phyloP scores from a whole-genome alignment of 2,888 invertebrate species.

The Eilema depressum region DNA sequence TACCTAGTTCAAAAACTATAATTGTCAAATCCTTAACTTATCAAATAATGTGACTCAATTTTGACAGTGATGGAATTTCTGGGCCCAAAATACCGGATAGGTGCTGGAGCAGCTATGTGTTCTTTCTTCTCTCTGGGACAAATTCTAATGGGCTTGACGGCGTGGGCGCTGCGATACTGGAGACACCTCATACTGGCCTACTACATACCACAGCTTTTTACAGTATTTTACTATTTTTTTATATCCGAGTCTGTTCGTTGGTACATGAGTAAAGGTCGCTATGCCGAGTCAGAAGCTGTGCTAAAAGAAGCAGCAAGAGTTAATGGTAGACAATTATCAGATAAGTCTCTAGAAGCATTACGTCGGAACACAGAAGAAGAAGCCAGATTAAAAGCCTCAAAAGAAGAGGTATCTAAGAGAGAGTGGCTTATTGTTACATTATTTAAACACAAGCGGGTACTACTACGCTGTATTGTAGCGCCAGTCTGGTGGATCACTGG shows the following conservation, averaged over 20 bases:
- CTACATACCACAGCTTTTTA: slow-evolving; percentile 90
- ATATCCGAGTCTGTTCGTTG: slow-evolving; percentile 92
- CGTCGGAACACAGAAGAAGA: slow-evolving; percentile 63
- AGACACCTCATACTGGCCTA: slow-evolving; percentile 88
- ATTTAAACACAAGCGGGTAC: slow-evolving; percentile 64
- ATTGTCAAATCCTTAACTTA: background rate
- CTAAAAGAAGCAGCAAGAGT: slow-evolving; percentile 88
- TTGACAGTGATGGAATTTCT: slow-evolving; percentile 19
- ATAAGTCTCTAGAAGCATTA: slow-evolving; percentile 67
- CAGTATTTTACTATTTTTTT: slow-evolving; percentile 89
- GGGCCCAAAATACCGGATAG: slow-evolving; percentile 12
- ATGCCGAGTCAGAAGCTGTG: slow-evolving; percentile 88
- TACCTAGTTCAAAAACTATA: no score
- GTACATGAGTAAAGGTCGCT: slow-evolving; percentile 90
- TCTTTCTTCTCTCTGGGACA: slow-evolving; percentile 91
- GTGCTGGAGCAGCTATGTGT: slow-evolving; percentile 83
- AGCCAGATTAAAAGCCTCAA: slow-evolving; percentile 47
- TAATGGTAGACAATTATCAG: slow-evolving; percentile 80
- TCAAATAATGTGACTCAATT: background rate
- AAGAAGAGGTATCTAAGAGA: slow-evolving; percentile 53
- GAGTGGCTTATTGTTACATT: slow-evolving; percentile 71
- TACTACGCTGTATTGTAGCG: slow-evolving; percentile 64
- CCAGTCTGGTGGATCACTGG: slow-evolving; percentile 88
- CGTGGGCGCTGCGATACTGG: slow-evolving; percentile 91
- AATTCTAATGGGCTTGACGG: slow-evolving; percentile 88